Percentiles rank a stretch among this genome's conserved stretches.
These are phyloP conservation scores for Notothenia coriiceps DNA, from an alignment of 2,113 vertebrate genomes.

Conservation along the genomic window DNA sequence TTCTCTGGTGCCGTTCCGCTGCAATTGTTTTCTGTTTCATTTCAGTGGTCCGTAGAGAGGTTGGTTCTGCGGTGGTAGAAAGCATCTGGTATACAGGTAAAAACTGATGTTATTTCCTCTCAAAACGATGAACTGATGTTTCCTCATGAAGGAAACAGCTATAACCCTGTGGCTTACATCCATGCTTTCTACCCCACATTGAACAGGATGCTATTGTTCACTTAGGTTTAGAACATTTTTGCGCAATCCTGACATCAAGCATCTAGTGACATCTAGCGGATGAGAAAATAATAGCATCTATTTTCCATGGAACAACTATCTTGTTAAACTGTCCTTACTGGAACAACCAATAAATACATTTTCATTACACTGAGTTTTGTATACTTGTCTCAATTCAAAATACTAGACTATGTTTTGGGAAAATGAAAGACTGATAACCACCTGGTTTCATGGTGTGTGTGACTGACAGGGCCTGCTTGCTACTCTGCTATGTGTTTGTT, in stretches of 20 bases:
- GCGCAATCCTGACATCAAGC: constrained; percentile 51
- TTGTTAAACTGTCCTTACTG: neutral
- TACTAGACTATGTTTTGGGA: neutral
- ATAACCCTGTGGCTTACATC: constrained; percentile 6
- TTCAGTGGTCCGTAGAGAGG: constrained; percentile 70
- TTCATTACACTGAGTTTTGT: neutral
- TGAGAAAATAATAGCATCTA: neutral
- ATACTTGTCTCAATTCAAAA: neutral
- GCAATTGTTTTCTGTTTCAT: constrained; percentile 25
- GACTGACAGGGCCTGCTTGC: neutral
- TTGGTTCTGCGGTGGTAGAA: neutral
- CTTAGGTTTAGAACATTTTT: neutral
- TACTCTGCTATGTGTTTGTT: constrained; percentile 15
- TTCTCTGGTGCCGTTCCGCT: constrained; percentile 38
- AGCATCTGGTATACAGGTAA: constrained; percentile 43
- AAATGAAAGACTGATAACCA: neutral
- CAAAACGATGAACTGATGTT: constrained; percentile 9
- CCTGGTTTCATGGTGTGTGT: neutral
- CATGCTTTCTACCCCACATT: constrained; percentile 23
- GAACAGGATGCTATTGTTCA: constrained; percentile 56
- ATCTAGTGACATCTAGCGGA: constrained; percentile 71
- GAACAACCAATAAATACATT: constrained; percentile 34
- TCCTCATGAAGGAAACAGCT: constrained; percentile 10
- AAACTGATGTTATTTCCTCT: neutral
- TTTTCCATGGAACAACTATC: neutral